Percentiles rank a stretch among this genome's conserved stretches.
Conservation (phyloP, 1,140 invertebrate species). For the Aphis gossypii region DNA sequence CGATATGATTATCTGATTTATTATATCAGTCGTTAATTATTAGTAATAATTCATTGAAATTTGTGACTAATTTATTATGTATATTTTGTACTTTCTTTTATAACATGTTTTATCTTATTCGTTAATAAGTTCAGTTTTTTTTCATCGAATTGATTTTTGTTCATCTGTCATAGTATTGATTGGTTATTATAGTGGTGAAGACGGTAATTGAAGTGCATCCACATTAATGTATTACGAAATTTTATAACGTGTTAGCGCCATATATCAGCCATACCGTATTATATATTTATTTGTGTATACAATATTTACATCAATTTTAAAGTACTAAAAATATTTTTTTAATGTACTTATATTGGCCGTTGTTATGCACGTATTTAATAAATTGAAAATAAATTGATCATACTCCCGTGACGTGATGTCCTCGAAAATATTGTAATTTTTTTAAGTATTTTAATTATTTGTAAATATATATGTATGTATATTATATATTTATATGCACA, state of each 20-base stretch:
- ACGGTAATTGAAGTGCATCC: background rate
- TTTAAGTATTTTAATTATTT: background rate
- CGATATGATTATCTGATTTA: background rate
- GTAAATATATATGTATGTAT: background rate
- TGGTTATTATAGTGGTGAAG: background rate
- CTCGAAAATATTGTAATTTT: background rate
- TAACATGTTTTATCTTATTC: background rate
- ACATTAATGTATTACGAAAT: background rate
- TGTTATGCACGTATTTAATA: background rate
- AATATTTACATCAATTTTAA: background rate
- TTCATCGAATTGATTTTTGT: background rate
- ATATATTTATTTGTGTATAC: background rate
- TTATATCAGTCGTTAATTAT: background rate
- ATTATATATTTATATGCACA: background rate
- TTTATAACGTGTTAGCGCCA: background rate
- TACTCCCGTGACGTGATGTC: background rate
- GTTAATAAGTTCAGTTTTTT: background rate
- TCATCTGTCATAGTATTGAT: background rate
- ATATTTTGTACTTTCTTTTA: too few species aligned
- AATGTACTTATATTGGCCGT: background rate
- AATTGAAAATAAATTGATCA: background rate
- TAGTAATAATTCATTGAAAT: background rate
- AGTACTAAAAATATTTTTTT: background rate
- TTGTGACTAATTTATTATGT: too few species aligned
- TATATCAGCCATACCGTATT: background rate